Base-by-base conservation (phyloP, 2,113 vertebrate genomes). In the Verasper variegatus region DNA sequence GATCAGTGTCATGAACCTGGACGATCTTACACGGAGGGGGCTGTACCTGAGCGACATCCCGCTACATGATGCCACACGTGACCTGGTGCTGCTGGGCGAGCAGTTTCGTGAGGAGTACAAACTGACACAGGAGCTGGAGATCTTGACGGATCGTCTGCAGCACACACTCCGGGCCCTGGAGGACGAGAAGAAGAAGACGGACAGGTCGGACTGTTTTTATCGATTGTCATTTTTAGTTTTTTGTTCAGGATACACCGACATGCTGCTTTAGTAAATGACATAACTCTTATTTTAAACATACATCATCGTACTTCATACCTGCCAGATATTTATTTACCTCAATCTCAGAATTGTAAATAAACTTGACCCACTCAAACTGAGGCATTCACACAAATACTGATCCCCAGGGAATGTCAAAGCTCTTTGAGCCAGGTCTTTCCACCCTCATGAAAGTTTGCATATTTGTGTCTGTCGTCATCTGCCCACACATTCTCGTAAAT, bases 81-180 rank as follows among this genome's bases (percentile, higher is more conserved):
- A 99, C 86, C 95, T 99, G n/a, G 98, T 99, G 72, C 95, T 99
- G 77, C 80, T 99, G 80, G 98, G 98, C 31, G 98, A 99, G 82
- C 98, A 99, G 89, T 99, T 99, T 89, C 93, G 98, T 65, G 98
- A 99, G 92, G 98, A 99, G 86, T 99, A 99, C 90, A 99, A 99
- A 78, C 93, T 99, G 83, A 99, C 98, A 2, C 98, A 99, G 75
- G 98, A 99, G 90, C 92, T 99, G 73, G 98, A 99, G 86, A 99
- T 99, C 86, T 93, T 99, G 71, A 99, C 98, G 0, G 98, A 99
- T 86, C 94, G 97, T 35, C 96, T 99, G 79, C 98, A 99, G 92
- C 98, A 99, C 92, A 99, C 98, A 0, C 92, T 99, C 21, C 92
- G 98, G 61, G 97, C 97, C 1, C 88, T 99, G 86, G 98, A 99